These are phyloP conservation scores for Alethe castanea DNA, from an alignment of 2,113 vertebrate species.

Conservation along the genomic window DNA sequence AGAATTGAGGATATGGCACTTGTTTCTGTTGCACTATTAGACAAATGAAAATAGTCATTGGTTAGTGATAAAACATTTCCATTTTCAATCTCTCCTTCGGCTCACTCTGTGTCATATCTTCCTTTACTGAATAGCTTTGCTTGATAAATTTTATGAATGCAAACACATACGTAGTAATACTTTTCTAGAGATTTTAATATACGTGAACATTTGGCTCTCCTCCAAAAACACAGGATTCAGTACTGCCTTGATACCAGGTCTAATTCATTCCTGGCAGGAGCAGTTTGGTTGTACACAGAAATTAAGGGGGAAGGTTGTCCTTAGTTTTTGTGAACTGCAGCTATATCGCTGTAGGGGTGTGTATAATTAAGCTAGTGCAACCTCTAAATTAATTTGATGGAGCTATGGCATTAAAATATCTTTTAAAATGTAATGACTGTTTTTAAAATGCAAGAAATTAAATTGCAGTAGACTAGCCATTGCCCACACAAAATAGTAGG, in stretches of 20 bases:
- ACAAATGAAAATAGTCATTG: background rate
- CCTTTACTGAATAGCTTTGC: background rate
- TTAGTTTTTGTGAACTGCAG: background rate
- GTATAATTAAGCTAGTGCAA: background rate
- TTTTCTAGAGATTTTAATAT: background rate
- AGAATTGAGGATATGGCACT: background rate
- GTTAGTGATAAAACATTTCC: background rate
- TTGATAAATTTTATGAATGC: background rate
- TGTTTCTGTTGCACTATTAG: background rate
- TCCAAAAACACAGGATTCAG: background rate
- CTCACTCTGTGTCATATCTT: background rate
- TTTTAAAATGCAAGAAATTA: background rate
- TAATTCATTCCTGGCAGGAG: background rate
- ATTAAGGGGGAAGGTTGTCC: background rate
- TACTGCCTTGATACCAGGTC: background rate
- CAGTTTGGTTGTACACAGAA: background rate
- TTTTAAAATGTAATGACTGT: background rate
- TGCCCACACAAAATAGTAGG: background rate
- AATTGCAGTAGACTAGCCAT: background rate
- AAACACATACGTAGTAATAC: background rate
- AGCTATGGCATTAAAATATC: background rate
- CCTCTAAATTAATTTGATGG: background rate
- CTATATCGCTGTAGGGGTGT: background rate
- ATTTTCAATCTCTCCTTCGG: background rate
- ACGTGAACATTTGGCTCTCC: background rate